Evolutionary conservation across 2,888 invertebrate genomes (phyloP).

Genomic region (Lasioglossum vierecki): DNA sequence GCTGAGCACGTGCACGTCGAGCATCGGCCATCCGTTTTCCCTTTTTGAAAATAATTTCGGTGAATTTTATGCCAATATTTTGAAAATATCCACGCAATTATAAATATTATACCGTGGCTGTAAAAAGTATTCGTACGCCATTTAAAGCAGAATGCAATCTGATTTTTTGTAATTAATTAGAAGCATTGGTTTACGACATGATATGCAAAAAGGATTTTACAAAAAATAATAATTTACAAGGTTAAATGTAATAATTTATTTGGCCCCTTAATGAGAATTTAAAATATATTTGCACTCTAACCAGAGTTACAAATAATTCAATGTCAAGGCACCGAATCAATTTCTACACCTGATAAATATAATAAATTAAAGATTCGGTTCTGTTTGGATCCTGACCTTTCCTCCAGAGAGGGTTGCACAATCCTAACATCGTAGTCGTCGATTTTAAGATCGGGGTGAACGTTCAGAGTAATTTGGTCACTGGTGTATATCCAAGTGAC

Average conservation of each 20-base stretch:
- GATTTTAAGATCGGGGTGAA: slow-evolving; percentile 88
- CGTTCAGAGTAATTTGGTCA: slow-evolving; percentile 88
- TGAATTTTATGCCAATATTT: background rate
- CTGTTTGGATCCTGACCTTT: slow-evolving; percentile 71
- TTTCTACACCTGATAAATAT: background rate
- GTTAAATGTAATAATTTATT: no score
- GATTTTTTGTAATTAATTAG: no score
- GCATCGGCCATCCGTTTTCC: slow-evolving; percentile 30
- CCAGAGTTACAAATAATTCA: no score
- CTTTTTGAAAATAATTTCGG: slow-evolving; percentile 32
- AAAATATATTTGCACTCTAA: no score
- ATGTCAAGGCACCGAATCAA: no score
- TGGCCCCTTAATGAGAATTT: no score
- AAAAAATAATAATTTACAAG: no score
- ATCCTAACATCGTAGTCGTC: slow-evolving; percentile 85
- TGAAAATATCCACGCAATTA: background rate
- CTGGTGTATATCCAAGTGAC: slow-evolving; percentile 88
- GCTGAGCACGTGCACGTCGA: slow-evolving; percentile 58
- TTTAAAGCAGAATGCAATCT: no score
- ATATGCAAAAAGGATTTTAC: no score
- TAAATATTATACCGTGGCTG: no score
- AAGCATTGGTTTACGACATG: no score
- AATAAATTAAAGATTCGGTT: background rate
- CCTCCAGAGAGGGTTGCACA: slow-evolving; percentile 77
- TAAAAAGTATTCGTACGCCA: no score